These are phyloP conservation scores for Mastigias papua DNA, from an alignment of 30 jellyfish, hydroid and myxozoan genomes.

Conservation along the genomic window DNA sequence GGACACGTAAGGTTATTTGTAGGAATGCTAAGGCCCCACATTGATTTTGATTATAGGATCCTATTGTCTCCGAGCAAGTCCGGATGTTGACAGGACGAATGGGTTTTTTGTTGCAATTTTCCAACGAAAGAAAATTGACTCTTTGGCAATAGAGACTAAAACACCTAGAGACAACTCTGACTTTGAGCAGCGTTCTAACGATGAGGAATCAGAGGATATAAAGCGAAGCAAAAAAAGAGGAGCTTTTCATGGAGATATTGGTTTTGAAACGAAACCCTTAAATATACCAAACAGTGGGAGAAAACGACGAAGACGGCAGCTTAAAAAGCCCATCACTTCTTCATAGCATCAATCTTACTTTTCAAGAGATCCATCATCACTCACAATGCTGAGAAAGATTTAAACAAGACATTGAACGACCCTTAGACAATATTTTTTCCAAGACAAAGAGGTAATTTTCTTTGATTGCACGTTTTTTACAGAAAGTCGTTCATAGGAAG, in stretches of 20 bases:
- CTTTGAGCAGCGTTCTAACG: neutral
- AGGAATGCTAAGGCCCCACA: no score
- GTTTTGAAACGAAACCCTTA: neutral
- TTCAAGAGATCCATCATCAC: no score
- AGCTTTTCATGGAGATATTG: neutral
- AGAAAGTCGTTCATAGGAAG: no score
- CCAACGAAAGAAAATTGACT: conserved; percentile 46
- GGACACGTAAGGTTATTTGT: no score
- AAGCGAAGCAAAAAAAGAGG: neutral
- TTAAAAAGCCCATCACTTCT: conserved; percentile 29
- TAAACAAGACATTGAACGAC: no score
- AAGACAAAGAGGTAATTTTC: no score
- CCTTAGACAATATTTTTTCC: no score
- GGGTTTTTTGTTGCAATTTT: conserved; percentile 96
- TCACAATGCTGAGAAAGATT: no score
- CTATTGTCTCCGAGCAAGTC: conserved; percentile 87
- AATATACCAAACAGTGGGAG: neutral
- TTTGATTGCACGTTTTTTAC: no score
- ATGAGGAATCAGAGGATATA: neutral
- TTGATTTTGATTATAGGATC: conserved; percentile 61
- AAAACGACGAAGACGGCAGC: conserved; percentile 14
- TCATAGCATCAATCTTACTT: no score
- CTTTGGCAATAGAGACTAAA: neutral
- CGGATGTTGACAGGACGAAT: conserved; percentile 81
- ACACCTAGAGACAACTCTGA: neutral